Percentiles rank a stretch among this genome's conserved stretches.
phyloP scores from a whole-genome alignment of 2,113 vertebrate species.

The Tursiops truncatus region DNA sequence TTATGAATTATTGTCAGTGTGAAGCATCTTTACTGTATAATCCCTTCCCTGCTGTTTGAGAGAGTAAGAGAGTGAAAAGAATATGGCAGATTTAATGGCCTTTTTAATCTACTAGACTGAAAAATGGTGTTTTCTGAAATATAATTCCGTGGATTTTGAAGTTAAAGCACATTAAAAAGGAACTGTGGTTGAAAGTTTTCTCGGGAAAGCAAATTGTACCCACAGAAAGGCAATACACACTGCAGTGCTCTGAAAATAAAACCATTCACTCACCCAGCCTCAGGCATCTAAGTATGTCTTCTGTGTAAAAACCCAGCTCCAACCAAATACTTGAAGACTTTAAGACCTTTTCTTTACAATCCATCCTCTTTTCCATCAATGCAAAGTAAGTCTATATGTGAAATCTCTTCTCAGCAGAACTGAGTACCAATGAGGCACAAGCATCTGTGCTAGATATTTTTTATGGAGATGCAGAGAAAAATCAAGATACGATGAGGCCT shows the following conservation, averaged over 20 bases:
- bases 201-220: not conserved
- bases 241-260: not conserved
- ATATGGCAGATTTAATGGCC: constrained; percentile 29
- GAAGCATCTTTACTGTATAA: constrained; percentile 30
- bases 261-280: not conserved
- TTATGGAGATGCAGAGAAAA: not conserved
- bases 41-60: not conserved
- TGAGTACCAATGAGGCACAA: not conserved
- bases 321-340: not conserved
- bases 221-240: not conserved
- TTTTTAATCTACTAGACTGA: not conserved
- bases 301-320: not conserved
- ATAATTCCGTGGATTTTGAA: constrained; percentile 28
- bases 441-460: not conserved
- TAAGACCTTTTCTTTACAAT: not conserved
- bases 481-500: not conserved
- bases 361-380: not conserved
- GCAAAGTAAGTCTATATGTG: not conserved
- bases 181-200: not conserved
- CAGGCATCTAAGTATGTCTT: not conserved
- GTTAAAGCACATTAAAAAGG: not conserved
- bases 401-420: not conserved
- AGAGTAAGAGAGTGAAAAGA: constrained; percentile 32
- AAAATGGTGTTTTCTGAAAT: constrained; percentile 46
- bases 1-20: constrained; percentile 66